Conservation (phyloP, 2,797 vertebrate genomes). For the Masticophis lateralis region DNA sequence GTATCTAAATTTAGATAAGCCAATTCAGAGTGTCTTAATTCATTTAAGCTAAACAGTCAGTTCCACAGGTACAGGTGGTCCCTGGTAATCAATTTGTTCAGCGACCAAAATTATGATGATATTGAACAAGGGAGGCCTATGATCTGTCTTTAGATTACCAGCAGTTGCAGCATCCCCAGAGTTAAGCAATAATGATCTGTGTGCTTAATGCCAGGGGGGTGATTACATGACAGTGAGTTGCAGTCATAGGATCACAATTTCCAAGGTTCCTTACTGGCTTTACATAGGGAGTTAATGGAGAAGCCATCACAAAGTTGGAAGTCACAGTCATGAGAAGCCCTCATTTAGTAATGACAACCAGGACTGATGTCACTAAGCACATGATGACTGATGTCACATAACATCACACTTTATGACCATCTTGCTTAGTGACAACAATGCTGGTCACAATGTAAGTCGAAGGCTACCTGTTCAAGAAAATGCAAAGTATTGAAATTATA, state of each 20-base stretch:
- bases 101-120: neutral
- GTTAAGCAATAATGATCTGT: neutral
- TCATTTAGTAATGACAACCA: neutral
- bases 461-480: neutral
- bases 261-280: neutral
- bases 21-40: neutral
- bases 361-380: neutral
- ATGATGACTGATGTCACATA: neutral
- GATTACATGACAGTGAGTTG: neutral
- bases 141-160: neutral
- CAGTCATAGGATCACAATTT: neutral
- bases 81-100: neutral
- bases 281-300: neutral
- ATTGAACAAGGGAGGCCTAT: neutral
- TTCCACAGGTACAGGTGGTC: neutral
- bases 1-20: neutral
- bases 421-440: neutral
- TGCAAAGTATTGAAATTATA: neutral
- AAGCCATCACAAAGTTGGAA: neutral
- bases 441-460: neutral
- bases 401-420: neutral
- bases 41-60: neutral
- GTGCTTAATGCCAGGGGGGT: neutral
- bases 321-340: neutral
- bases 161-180: neutral